Percentiles rank a stretch among this genome's conserved stretches.
phyloP scores from a whole-genome alignment of 2,797 vertebrate species.

The Platyrinchus mystaceus region DNA sequence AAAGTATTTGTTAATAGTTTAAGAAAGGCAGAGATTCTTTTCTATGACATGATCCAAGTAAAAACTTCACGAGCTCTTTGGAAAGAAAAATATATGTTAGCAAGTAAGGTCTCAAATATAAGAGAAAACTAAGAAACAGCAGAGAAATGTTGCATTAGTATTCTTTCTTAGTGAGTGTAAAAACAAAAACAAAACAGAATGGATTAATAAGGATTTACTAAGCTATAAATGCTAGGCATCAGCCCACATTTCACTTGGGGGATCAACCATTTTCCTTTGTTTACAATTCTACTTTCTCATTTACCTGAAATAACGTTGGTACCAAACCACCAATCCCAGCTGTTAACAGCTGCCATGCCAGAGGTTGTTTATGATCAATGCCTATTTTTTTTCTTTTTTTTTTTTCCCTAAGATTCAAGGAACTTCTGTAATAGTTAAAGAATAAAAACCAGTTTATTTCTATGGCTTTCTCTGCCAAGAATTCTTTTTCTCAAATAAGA shows the following conservation, averaged over 20 bases:
- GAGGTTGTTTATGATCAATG: background rate
- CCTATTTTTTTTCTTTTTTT: background rate
- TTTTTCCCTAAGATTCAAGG: background rate
- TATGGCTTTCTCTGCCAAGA: background rate
- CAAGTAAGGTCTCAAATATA: background rate
- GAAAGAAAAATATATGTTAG: background rate
- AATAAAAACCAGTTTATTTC: background rate
- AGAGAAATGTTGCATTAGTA: background rate
- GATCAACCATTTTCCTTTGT: background rate
- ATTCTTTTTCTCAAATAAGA: background rate
- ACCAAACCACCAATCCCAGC: background rate
- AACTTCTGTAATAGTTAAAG: background rate
- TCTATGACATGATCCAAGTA: background rate
- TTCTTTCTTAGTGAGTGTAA: background rate
- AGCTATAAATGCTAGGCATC: background rate
- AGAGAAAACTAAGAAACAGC: background rate
- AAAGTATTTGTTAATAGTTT: background rate
- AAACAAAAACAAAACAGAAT: background rate
- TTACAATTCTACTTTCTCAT: conserved; percentile 27
- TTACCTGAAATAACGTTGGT: conserved; percentile 25
- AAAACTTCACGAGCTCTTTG: background rate
- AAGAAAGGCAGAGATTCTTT: background rate
- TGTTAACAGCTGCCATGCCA: background rate
- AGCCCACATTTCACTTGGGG: background rate
- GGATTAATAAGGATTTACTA: background rate